phyloP scores from a whole-genome alignment of 2,888 invertebrate genomes.

The Plagodis pulveraria region DNA sequence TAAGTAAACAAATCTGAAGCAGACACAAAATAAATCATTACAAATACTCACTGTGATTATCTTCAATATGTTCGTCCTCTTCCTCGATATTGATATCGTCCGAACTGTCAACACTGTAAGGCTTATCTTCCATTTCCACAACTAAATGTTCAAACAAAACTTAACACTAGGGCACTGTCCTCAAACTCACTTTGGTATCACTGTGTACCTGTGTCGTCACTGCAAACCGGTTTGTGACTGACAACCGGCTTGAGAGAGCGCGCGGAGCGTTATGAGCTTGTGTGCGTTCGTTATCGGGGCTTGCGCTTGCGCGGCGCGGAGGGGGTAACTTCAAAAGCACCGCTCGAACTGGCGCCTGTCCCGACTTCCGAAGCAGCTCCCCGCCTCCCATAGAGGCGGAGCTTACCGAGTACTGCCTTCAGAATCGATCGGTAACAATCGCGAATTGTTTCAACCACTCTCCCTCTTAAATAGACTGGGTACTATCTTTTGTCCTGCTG shows the following conservation, averaged over 20 bases:
- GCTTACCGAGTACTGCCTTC: conserved; percentile 78
- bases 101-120: conserved; percentile 81
- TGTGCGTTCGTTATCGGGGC: conserved; percentile 77
- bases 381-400: conserved; percentile 80
- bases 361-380: conserved; percentile 78
- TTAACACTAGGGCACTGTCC: conserved; percentile 71
- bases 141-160: conserved; percentile 66
- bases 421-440: conserved; percentile 73
- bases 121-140: conserved; percentile 81
- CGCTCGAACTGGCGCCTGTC: conserved; percentile 75
- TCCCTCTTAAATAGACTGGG: conserved; percentile 48
- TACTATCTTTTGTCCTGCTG: conserved; percentile 43
- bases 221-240: conserved; percentile 77
- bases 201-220: conserved; percentile 69
- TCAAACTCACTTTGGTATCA: conserved; percentile 66
- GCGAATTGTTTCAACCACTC: conserved; percentile 64
- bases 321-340: conserved; percentile 74
- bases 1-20: conserved; percentile 23
- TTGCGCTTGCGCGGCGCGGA: conserved; percentile 64
- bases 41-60: conserved; percentile 70
- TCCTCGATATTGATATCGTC: conserved; percentile 81
- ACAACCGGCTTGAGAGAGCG: conserved; percentile 81
- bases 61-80: conserved; percentile 75
- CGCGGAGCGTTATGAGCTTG: conserved; percentile 80
- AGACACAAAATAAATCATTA: conserved; percentile 14